Evolutionary conservation across 2,113 vertebrate genomes (phyloP).

Genomic region (Campylomormyrus tamandua): DNA sequence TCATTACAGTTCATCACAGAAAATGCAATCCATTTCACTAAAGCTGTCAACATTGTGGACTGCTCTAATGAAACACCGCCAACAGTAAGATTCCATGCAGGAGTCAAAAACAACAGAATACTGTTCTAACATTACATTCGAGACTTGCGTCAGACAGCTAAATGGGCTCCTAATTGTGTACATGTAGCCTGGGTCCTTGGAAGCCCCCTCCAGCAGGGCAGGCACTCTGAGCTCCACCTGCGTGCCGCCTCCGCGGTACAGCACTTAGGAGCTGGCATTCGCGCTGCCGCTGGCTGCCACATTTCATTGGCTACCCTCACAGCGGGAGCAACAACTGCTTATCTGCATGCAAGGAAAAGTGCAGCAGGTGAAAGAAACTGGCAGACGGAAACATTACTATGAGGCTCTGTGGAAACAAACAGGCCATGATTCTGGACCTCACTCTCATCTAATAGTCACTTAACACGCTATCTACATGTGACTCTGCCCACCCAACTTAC

Average conservation of each 20-base stretch:
- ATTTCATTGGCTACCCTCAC: not conserved
- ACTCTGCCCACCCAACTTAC: not conserved
- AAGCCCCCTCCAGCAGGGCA: not conserved
- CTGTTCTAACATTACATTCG: not conserved
- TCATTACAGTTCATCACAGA: not conserved
- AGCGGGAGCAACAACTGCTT: not conserved
- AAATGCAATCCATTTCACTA: not conserved
- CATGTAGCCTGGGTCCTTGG: not conserved
- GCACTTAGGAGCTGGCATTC: not conserved
- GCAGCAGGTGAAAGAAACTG: not conserved
- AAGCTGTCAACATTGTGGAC: not conserved
- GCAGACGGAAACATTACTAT: not conserved
- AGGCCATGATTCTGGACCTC: not conserved
- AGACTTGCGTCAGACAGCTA: slow-evolving; percentile 8
- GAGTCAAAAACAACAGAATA: not conserved
- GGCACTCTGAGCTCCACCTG: not conserved
- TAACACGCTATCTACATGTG: not conserved
- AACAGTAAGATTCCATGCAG: not conserved
- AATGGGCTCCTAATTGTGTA: slow-evolving; percentile 1
- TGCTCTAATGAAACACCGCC: not conserved
- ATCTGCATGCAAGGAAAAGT: not conserved
- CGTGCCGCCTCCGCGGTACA: not conserved
- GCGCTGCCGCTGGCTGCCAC: not conserved
- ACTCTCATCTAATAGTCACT: not conserved
- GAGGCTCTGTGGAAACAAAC: not conserved